Base-by-base conservation (phyloP, 23 tunicate genomes). In the Diplosoma virens region DNA sequence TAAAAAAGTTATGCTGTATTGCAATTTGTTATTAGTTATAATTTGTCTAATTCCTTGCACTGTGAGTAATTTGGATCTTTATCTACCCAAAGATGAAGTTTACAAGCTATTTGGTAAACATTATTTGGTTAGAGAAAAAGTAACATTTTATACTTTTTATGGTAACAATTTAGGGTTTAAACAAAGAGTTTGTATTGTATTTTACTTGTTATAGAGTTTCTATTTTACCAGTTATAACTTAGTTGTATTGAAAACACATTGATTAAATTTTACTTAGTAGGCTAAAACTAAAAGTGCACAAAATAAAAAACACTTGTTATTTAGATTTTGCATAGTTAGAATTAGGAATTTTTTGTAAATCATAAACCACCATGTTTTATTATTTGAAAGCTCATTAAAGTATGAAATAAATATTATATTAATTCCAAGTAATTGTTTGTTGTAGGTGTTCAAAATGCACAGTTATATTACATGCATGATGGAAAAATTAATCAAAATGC, bases 401-500 rank as follows among this genome's bases (percentile, higher is more conserved):
- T 41, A 41, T 9, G 50, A 7, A 7, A 14, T 41, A 7, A 14
- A 7, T 41, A 7, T 30, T 66, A 17, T 66, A 14, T 41, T 41
- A 7, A 41, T 7, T 41, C 9, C 50, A 9, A 41, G 50, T 41
- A 41, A 41, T 41, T 56, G 63, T 6, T 27, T 27, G 4, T 61
- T 61, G 18, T 47, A 86, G 92, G 97, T 2, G 71, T 84, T 29
- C 60, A 77, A 41, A 81, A 82, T 68, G 60, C 81, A 37, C 77
- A 92, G 47, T 30, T 92, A 47, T 92, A 80, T 70, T 92, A 92
- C 55, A 76, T 92, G 4, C 69, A 74, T 11, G 71, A 92, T 71
- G 97, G 97, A 58, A 69, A 25, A 9, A 50, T 92, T 0, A 92
- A 85, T 55, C 63, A 81, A 25, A 92, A 92, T 81, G 97, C 97